phyloP scores from a whole-genome alignment of 2,888 invertebrate species.

The Cantharis nigra region DNA sequence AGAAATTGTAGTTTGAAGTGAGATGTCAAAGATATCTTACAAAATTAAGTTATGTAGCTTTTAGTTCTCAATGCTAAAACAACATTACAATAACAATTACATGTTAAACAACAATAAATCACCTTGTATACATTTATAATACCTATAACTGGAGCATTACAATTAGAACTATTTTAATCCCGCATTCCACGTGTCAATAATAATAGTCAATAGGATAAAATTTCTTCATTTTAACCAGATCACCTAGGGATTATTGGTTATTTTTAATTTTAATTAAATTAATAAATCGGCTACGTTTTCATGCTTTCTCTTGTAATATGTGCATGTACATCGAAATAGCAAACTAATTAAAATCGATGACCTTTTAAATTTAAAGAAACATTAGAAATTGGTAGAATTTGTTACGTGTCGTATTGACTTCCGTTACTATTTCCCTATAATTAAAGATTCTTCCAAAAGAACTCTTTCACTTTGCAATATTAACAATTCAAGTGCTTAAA shows the following conservation, averaged over 20 bases:
- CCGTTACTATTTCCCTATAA: constrained; percentile 10
- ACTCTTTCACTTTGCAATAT: constrained; percentile 15
- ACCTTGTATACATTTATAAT: neutral
- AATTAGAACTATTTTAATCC: neutral
- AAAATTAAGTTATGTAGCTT: neutral
- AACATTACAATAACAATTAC: neutral
- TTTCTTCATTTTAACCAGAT: neutral
- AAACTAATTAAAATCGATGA: constrained; percentile 23
- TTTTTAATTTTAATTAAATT: neutral
- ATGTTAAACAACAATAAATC: neutral
- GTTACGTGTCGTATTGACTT: constrained; percentile 7
- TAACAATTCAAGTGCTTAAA: neutral
- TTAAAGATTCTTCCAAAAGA: constrained; percentile 8
- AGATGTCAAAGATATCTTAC: neutral
- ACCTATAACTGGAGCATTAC: neutral
- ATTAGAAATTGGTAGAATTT: constrained; percentile 20
- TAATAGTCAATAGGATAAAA: neutral
- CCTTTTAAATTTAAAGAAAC: constrained; percentile 24
- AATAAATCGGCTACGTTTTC: neutral
- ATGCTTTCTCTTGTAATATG: neutral
- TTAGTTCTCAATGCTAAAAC: neutral
- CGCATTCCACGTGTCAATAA: neutral
- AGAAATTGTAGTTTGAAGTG: neutral
- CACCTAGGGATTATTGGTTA: neutral
- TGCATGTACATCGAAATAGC: neutral